Base-by-base conservation (phyloP, 2,113 vertebrate genomes). In the Aramus guarauna region DNA sequence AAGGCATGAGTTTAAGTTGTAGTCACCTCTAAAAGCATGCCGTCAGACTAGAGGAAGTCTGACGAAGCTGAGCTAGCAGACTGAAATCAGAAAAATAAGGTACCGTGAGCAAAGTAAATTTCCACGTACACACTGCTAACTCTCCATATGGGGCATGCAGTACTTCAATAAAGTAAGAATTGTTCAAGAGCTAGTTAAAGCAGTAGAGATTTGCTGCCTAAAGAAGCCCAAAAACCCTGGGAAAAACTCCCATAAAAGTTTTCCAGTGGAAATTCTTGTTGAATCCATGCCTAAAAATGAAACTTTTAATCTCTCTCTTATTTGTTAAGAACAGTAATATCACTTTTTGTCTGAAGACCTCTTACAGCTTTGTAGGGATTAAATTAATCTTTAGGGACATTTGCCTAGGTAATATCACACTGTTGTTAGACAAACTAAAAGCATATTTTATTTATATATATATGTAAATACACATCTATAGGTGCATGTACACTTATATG, bases 401-500 rank as follows among this genome's bases (percentile, higher is more conserved):
- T 37, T 64, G 4, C 3, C 52, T 62, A 88, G 58, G 43, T 50
- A 73, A 13, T 58, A 76, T 56, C 39, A 45, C 26, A 64, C 58
- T 20, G 5, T 58, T 27, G 29, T 53, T 29, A 37, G 24, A 48
- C 11, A 85, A 73, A 53, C 19, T 63, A 59, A 52, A 85, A 67
- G 2, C 11, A 75, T 7, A 10, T 45, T 50, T 69, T 59, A 24
- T 60, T 58, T 55, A 79, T 41, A 5, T 12, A 37, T 12, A 14
- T 29, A 5, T 29, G 2, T 26, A 90, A 68, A 88, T 47, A 11
- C 1, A 2, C 26, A 52, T 10, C 10, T 39, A 3, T 5, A 13
- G 8, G 9, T 50, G 19, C 6, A 9, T 0, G 1, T 16, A 23
- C 20, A 24, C 19, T 13, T 59, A 36, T 0, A 19, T 3, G 45